Evolutionary conservation across 2,888 invertebrate genomes (phyloP).

Genomic region (Rhogogaster chlorosoma): DNA sequence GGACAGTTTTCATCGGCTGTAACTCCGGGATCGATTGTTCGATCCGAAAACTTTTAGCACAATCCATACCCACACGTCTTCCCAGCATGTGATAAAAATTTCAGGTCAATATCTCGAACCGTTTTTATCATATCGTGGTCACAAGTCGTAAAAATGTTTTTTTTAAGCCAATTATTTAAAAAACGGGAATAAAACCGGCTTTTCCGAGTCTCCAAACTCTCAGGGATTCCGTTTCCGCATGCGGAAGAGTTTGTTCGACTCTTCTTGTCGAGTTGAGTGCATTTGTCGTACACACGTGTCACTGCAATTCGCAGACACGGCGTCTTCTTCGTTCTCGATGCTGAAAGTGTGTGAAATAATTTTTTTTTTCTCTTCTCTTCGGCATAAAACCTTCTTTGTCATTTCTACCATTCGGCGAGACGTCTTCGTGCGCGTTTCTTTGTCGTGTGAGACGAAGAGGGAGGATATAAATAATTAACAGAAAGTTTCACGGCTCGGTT

Average conservation of each 20-base stretch:
- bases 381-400: neutral
- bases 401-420: neutral
- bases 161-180: neutral
- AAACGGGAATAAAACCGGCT: neutral
- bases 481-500: conserved; percentile 39
- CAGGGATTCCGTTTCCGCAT: neutral
- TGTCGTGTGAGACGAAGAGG: neutral
- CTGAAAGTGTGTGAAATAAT: neutral
- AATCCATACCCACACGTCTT: neutral
- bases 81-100: neutral
- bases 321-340: neutral
- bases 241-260: neutral
- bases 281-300: neutral
- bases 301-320: neutral
- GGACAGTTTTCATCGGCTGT: neutral
- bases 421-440: neutral
- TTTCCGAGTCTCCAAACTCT: neutral
- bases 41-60: neutral
- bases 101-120: neutral
- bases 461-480: conserved; percentile 40
- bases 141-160: neutral
- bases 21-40: neutral
- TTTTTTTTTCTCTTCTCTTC: neutral
- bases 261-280: neutral
- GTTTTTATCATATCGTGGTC: neutral